Conservation (phyloP, 2,888 invertebrate genomes). For the Philhelius pedissequus region DNA sequence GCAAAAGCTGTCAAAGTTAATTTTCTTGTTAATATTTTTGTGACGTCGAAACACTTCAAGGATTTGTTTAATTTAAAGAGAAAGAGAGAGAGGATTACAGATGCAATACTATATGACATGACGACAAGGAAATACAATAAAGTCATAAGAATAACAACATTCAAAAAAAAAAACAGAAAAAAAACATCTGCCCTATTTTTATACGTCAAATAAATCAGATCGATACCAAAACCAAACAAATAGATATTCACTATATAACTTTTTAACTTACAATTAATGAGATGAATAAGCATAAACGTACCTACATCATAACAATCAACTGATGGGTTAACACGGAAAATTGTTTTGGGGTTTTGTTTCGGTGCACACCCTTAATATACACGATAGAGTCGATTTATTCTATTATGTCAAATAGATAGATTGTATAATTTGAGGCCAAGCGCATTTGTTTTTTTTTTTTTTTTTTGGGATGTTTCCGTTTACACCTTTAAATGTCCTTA, state of each 20-base stretch:
- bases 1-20: too few relatives aligned
- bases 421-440: background rate
- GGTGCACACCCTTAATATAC: conserved; percentile 56
- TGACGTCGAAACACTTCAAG: too few relatives aligned
- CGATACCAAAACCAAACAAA: conserved; percentile 63
- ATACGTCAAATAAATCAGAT: conserved; percentile 26
- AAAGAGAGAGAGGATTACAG: too few relatives aligned
- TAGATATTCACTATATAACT: conserved; percentile 70
- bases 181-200: conserved; percentile 63
- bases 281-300: conserved; percentile 42
- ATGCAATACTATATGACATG: too few relatives aligned
- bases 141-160: background rate
- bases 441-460: background rate
- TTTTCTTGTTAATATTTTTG: too few relatives aligned
- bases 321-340: conserved; percentile 71
- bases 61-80: too few relatives aligned
- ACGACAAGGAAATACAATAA: too few relatives aligned
- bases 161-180: conserved; percentile 24
- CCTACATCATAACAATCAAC: too few relatives aligned
- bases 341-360: conserved; percentile 70
- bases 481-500: conserved; percentile 56
- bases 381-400: conserved; percentile 55
- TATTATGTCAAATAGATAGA: conserved; percentile 42
- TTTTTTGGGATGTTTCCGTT: conserved; percentile 51
- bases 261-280: conserved; percentile 74